Evolutionary conservation across 1,140 invertebrate genomes (phyloP).

Genomic region (Pogonomyrmex californicus): DNA sequence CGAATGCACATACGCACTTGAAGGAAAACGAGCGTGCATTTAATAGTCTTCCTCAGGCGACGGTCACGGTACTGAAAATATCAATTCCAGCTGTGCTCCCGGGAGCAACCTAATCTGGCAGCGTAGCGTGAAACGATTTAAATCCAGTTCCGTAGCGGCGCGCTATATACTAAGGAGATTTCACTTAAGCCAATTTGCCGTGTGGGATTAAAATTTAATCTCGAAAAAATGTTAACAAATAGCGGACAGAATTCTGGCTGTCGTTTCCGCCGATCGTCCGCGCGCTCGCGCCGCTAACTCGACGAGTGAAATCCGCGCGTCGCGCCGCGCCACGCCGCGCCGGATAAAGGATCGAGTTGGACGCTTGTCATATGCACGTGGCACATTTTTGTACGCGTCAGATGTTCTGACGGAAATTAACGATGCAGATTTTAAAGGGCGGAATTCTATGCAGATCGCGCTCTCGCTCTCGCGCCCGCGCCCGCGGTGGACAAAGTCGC

Average conservation of each 20-base stretch:
- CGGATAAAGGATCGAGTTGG: conserved; percentile 61
- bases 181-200: conserved; percentile 59
- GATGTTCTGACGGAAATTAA: conserved; percentile 62
- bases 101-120: conserved; percentile 61
- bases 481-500: conserved; percentile 9
- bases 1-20: conserved; percentile 24
- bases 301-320: conserved; percentile 28
- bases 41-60: conserved; percentile 54
- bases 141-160: conserved; percentile 55
- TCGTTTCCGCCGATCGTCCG: conserved; percentile 30
- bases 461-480: conserved; percentile 13
- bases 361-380: conserved; percentile 62
- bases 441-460: conserved; percentile 51
- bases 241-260: conserved; percentile 32
- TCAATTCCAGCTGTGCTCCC: conserved; percentile 60
- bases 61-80: conserved; percentile 57
- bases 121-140: conserved; percentile 63
- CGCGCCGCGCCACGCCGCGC: conserved; percentile 12
- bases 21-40: conserved; percentile 55
- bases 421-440: conserved; percentile 64
- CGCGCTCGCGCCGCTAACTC: background rate
- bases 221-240: conserved; percentile 63
- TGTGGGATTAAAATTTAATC: conserved; percentile 64
- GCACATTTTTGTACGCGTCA: conserved; percentile 62
- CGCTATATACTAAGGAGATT: conserved; percentile 58